Conservation (phyloP, 2,797 vertebrate genomes). For the Denticeps clupeoides region DNA sequence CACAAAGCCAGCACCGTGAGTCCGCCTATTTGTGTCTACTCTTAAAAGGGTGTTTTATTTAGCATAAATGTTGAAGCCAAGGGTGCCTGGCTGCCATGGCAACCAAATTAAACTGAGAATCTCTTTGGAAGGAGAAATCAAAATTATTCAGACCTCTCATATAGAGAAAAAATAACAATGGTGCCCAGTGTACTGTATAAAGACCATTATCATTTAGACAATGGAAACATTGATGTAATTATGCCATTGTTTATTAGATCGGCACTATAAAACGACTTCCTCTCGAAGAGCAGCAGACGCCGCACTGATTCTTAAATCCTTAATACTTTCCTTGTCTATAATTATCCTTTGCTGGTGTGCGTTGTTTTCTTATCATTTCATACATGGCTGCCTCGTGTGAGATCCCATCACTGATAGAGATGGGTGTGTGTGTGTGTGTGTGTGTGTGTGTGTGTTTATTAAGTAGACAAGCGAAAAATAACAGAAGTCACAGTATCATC, state of each 20-base stretch:
- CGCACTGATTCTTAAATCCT: too few species aligned
- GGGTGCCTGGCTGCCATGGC: slow-evolving; percentile 70
- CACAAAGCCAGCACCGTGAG: slow-evolving; percentile 38
- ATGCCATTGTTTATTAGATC: slow-evolving; percentile 31
- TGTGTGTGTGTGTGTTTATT: slow-evolving; percentile 16
- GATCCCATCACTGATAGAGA: too few species aligned
- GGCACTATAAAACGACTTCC: neutral
- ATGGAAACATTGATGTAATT: slow-evolving; percentile 32
- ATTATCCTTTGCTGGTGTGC: too few species aligned
- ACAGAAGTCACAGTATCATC: too few species aligned
- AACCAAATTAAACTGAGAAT: slow-evolving; percentile 75
- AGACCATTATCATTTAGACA: slow-evolving; percentile 39
- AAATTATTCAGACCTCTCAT: slow-evolving; percentile 68
- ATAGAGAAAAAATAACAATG: slow-evolving; percentile 58
- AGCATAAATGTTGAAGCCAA: slow-evolving; percentile 76
- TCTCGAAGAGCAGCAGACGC: neutral
- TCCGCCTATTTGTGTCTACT: slow-evolving; percentile 71
- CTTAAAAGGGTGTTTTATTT: slow-evolving; percentile 73
- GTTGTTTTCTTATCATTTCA: too few species aligned
- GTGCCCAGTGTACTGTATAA: slow-evolving; percentile 38
- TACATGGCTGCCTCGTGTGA: too few species aligned
- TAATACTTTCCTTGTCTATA: too few species aligned
- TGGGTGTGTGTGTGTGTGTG: neutral
- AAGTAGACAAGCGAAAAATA: too few species aligned
- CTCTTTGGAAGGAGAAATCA: slow-evolving; percentile 70